Percentiles rank a stretch among this genome's conserved stretches.
These are phyloP conservation scores for Hozukius guyotensis DNA, from an alignment of 2,797 vertebrate genomes.

Conservation along the genomic window DNA sequence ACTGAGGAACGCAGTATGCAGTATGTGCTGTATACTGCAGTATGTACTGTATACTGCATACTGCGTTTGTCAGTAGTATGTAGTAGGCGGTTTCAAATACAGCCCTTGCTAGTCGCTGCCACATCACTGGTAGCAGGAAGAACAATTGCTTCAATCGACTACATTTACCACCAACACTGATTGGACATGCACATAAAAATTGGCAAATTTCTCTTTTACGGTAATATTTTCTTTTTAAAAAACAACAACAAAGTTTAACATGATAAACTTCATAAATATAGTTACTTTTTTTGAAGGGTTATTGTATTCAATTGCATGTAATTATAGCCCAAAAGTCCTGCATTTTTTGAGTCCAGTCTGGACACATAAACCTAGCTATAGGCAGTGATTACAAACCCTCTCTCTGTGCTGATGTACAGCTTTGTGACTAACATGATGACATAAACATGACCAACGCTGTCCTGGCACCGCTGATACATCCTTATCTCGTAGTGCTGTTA, in stretches of 20 bases:
- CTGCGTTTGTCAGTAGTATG: no score
- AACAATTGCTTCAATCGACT: no score
- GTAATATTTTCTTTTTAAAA: background rate
- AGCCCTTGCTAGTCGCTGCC: no score
- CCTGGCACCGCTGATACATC: background rate
- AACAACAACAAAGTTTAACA: background rate
- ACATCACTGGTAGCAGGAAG: no score
- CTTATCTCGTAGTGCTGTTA: background rate
- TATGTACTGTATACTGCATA: no score
- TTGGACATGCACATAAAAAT: no score
- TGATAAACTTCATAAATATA: background rate
- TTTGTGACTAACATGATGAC: background rate
- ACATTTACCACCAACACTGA: no score
- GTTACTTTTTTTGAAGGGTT: background rate
- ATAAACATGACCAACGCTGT: slow-evolving; percentile 2
- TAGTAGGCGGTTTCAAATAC: no score
- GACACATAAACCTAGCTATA: background rate
- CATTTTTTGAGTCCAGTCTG: background rate
- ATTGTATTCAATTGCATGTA: background rate
- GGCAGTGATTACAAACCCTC: background rate
- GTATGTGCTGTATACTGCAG: no score
- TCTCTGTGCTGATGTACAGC: background rate
- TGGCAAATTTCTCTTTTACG: background rate
- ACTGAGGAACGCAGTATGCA: no score
- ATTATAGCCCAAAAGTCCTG: background rate